Evolutionary conservation across 2,797 vertebrate genomes (phyloP).

Genomic region (Hyperoplus lanceolatus): DNA sequence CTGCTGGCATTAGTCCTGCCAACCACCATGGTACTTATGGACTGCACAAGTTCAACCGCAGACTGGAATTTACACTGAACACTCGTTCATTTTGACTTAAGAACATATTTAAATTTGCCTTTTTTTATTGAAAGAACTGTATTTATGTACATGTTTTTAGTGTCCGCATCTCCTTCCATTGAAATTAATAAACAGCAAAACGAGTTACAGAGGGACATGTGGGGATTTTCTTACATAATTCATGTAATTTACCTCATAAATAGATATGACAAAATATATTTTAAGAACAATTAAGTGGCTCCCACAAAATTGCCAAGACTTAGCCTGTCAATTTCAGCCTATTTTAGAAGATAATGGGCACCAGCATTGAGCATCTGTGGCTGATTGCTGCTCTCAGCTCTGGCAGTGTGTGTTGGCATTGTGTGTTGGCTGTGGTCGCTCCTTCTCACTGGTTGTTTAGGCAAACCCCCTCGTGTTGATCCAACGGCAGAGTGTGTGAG

Average conservation of each 20-base stretch:
- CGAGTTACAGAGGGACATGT: neutral
- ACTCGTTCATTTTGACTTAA: neutral
- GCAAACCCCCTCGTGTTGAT: slow-evolving; percentile 30
- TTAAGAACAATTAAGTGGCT: neutral
- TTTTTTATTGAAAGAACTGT: neutral
- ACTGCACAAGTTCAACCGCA: neutral
- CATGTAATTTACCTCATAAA: slow-evolving; percentile 10
- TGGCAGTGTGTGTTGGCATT: slow-evolving; percentile 34
- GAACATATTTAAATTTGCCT: neutral
- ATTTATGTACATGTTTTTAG: slow-evolving; percentile 3
- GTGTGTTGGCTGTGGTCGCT: slow-evolving; percentile 17
- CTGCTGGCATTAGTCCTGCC: slow-evolving; percentile 18
- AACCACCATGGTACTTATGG: slow-evolving; percentile 11
- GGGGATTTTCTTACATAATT: slow-evolving; percentile 6
- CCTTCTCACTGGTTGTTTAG: slow-evolving; percentile 41
- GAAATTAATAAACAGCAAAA: slow-evolving; percentile 10
- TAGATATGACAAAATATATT: slow-evolving; percentile 1
- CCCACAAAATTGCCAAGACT: neutral
- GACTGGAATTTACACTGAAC: too few relatives aligned
- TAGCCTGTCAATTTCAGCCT: slow-evolving; percentile 1
- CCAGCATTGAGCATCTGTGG: slow-evolving; percentile 24
- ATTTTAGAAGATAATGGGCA: slow-evolving; percentile 2
- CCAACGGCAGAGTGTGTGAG: slow-evolving; percentile 25
- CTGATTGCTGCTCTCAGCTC: slow-evolving; percentile 30
- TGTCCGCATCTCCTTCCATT: slow-evolving; percentile 18